These are phyloP conservation scores for Tipula helvola DNA, from an alignment of 2,888 invertebrate species.

Conservation along the genomic window DNA sequence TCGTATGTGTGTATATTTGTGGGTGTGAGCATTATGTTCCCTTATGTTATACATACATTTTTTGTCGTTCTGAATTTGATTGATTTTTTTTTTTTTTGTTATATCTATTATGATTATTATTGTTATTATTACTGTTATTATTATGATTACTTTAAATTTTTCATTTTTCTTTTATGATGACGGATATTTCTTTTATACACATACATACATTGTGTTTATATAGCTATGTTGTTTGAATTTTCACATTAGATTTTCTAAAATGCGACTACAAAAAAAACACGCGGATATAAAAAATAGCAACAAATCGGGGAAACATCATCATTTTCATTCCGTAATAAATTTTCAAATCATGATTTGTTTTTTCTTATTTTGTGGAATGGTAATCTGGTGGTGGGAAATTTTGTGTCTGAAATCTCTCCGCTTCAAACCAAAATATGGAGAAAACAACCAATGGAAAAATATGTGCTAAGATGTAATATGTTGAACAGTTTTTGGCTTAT, in stretches of 20 bases:
- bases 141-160: neutral
- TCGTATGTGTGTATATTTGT: neutral
- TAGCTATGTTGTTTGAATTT: neutral
- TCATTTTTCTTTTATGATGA: neutral
- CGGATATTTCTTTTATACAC: neutral
- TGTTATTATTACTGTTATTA: neutral
- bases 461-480: neutral
- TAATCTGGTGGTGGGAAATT: neutral
- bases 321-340: neutral
- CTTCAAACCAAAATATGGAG: neutral
- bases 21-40: neutral
- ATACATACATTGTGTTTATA: neutral
- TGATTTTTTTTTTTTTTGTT: neutral
- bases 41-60: neutral
- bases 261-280: neutral
- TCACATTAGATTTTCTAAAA: neutral
- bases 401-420: neutral
- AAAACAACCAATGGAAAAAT: neutral
- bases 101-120: neutral
- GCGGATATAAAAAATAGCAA: neutral
- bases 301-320: neutral
- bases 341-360: neutral
- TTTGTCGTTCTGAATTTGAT: neutral
- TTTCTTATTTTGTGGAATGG: neutral
- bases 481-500: neutral